phyloP scores from a whole-genome alignment of 2,888 invertebrate species.

The Choristoneura rosaceana region DNA sequence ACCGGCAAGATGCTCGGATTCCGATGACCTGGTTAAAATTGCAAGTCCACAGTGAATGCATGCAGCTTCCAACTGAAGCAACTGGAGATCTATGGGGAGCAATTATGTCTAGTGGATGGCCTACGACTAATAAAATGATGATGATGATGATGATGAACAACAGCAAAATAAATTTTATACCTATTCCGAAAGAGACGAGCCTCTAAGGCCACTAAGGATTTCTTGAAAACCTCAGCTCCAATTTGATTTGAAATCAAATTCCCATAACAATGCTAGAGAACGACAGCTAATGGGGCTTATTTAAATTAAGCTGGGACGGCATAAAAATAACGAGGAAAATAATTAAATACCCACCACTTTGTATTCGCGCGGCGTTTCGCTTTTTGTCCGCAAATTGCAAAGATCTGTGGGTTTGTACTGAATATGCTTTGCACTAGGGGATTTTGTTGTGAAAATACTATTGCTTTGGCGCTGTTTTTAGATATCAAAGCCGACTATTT shows the following conservation, averaged over 20 bases:
- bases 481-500: too few relatives aligned
- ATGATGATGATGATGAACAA: too few relatives aligned
- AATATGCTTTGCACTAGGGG: slow-evolving; percentile 50
- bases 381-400: slow-evolving; percentile 70
- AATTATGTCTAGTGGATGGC: too few relatives aligned
- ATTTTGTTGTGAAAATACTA: slow-evolving; percentile 43
- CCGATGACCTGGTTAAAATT: too few relatives aligned
- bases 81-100: too few relatives aligned
- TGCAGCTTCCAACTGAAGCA: too few relatives aligned
- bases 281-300: slow-evolving; percentile 40
- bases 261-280: slow-evolving; percentile 31
- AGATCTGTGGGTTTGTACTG: slow-evolving; percentile 60
- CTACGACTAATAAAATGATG: too few relatives aligned
- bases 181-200: not conserved
- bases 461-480: not conserved
- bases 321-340: slow-evolving; percentile 57
- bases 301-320: slow-evolving; percentile 36
- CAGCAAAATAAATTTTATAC: not conserved
- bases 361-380: slow-evolving; percentile 63
- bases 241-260: slow-evolving; percentile 35
- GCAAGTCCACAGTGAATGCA: too few relatives aligned
- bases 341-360: slow-evolving; percentile 68
- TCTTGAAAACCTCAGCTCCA: slow-evolving; percentile 1
- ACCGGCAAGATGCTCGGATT: too few relatives aligned
- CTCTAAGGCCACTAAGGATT: slow-evolving; percentile 27